These are phyloP conservation scores for Rousettus madagascariensis DNA, from an alignment of 2,797 vertebrate genomes.

Conservation along the genomic window DNA sequence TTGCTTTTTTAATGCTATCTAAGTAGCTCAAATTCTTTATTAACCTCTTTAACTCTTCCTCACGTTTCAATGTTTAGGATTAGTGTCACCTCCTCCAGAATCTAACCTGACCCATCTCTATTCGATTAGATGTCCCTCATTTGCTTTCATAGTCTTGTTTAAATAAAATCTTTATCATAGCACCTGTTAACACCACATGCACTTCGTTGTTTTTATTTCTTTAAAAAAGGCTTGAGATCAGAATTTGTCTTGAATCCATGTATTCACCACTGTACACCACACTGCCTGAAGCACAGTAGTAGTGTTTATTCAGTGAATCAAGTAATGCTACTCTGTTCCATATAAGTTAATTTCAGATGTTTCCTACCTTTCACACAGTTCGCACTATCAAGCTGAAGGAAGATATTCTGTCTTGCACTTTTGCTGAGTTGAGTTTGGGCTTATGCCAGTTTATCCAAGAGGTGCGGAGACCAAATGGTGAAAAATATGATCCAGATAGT, in stretches of 20 bases:
- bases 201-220: neutral
- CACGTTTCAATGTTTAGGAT: neutral
- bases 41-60: neutral
- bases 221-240: neutral
- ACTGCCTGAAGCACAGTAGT: neutral
- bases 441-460: slow-evolving; percentile 96
- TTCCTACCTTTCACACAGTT: slow-evolving; percentile 81
- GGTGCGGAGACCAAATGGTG: slow-evolving; percentile 93
- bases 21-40: neutral
- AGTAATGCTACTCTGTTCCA: neutral
- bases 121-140: neutral
- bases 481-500: slow-evolving; percentile 94
- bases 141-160: slow-evolving; percentile 21
- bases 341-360: neutral
- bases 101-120: neutral
- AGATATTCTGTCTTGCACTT: slow-evolving; percentile 94
- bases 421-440: slow-evolving; percentile 95
- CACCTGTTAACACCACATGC: neutral
- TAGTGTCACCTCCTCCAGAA: neutral
- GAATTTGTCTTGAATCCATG: neutral
- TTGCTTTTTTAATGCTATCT: neutral
- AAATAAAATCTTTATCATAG: neutral
- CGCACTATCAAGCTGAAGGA: slow-evolving; percentile 93
- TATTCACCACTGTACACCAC: neutral
- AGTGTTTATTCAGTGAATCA: neutral